Conservation (phyloP, 2,888 invertebrate species). For the Aphidius colemani region DNA sequence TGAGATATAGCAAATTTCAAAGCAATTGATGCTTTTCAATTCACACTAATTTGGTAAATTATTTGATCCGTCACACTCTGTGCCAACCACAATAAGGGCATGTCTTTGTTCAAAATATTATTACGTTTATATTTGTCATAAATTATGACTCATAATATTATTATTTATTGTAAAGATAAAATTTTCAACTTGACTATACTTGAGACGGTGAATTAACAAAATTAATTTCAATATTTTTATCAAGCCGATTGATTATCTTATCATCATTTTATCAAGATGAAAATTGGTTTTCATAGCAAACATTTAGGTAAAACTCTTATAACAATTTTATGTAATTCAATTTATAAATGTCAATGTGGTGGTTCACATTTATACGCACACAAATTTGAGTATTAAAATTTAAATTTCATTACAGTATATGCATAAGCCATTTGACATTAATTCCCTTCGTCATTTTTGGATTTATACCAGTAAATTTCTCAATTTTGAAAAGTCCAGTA, state of each 20-base stretch:
- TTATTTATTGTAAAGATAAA: constrained; percentile 1
- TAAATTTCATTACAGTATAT: no score
- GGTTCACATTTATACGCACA: not conserved
- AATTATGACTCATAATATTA: not conserved
- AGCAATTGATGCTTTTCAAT: constrained; percentile 38
- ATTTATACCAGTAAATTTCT: not conserved
- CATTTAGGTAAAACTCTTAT: no score
- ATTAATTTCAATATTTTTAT: not conserved
- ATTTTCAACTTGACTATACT: not conserved
- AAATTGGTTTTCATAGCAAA: no score
- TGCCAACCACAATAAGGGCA: no score
- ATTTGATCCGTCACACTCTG: constrained; percentile 17
- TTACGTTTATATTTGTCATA: no score
- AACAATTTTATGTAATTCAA: no score
- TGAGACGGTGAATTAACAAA: not conserved
- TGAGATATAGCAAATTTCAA: no score
- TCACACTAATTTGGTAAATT: constrained; percentile 35
- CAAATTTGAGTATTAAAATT: no score
- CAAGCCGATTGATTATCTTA: no score
- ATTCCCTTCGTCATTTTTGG: not conserved
- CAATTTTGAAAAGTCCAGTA: constrained; percentile 3
- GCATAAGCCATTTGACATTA: not conserved
- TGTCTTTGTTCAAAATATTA: no score
- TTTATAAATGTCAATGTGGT: no score
- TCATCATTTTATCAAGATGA: no score